These are phyloP conservation scores for Cerceris ruficornis DNA, from an alignment of 2,888 invertebrate species.

Conservation along the genomic window DNA sequence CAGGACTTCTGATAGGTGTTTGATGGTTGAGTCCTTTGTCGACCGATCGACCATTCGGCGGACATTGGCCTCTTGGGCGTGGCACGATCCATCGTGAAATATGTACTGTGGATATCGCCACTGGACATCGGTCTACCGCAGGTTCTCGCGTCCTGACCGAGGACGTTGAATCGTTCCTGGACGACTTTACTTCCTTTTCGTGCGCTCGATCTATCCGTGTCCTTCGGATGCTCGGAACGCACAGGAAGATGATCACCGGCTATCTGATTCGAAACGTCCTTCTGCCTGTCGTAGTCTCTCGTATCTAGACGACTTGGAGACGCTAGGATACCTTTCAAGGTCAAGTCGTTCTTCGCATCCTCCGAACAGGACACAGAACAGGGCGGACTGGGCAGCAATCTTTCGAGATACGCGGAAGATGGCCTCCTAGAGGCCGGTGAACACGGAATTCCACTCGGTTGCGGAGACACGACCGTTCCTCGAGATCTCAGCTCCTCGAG, in stretches of 20 bases:
- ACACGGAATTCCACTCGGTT: conserved; percentile 87
- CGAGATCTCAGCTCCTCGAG: conserved; percentile 86
- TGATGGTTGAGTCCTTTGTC: conserved; percentile 35
- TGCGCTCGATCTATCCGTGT: conserved; percentile 19
- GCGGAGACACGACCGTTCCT: conserved; percentile 84
- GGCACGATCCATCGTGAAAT: conserved; percentile 52
- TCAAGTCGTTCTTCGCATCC: conserved; percentile 85
- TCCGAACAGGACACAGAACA: conserved; percentile 88
- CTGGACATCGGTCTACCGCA: conserved; percentile 59
- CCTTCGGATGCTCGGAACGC: conserved; percentile 26
- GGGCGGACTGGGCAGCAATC: conserved; percentile 86
- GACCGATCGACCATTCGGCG: conserved; percentile 59
- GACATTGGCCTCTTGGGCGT: conserved; percentile 64
- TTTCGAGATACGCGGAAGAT: conserved; percentile 83
- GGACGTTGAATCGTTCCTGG: conserved; percentile 46
- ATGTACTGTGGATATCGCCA: conserved; percentile 64
- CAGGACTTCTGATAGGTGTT: conserved; percentile 44
- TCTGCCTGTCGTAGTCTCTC: conserved; percentile 58
- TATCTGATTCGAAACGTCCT: conserved; percentile 54
- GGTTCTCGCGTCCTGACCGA: conserved; percentile 43
- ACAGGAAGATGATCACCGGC: conserved; percentile 18
- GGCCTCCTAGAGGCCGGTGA: conserved; percentile 69
- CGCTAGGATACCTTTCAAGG: conserved; percentile 69
- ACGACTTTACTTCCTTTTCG: conserved; percentile 28
- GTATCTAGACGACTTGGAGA: conserved; percentile 60